Conservation (phyloP, 2,797 vertebrate genomes). For the Melanotaenia parkinsoni region DNA sequence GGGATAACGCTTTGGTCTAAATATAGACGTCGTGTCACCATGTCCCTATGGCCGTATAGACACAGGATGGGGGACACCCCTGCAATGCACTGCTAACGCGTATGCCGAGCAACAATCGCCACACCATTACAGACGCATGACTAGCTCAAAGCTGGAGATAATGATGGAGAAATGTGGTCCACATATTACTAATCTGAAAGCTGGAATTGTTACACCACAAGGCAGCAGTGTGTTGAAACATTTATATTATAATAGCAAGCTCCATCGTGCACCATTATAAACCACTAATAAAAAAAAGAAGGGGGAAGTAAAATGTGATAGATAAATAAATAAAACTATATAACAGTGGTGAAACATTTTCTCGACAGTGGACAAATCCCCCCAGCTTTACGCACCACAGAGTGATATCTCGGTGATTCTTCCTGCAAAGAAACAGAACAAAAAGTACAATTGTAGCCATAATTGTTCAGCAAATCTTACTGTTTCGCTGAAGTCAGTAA, state of each 20-base stretch:
- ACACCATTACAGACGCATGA: not conserved
- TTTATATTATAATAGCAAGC: not conserved
- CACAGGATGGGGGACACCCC: constrained; percentile 63
- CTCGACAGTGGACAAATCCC: constrained; percentile 67
- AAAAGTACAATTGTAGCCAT: constrained; percentile 84
- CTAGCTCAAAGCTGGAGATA: not conserved
- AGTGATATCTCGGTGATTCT: constrained; percentile 93
- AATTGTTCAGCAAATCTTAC: constrained; percentile 61
- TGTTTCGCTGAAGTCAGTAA: constrained; percentile 48
- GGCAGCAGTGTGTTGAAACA: not conserved
- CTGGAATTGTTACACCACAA: not conserved
- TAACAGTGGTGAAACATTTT: constrained; percentile 44
- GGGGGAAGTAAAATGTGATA: constrained; percentile 22
- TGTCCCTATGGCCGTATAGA: constrained; percentile 52
- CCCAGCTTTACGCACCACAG: constrained; percentile 88
- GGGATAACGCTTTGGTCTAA: constrained; percentile 70
- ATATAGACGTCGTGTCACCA: constrained; percentile 74
- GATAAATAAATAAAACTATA: constrained; percentile 28
- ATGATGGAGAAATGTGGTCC: not conserved
- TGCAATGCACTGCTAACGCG: constrained; percentile 46
- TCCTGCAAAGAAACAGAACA: constrained; percentile 89
- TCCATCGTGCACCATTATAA: constrained; percentile 4
- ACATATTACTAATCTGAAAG: not conserved
- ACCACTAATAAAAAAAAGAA: constrained; percentile 3
- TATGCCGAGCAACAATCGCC: constrained; percentile 13